Evolutionary conservation across 2,888 invertebrate genomes (phyloP).

Genomic region (Gisinianus flammeolus): DNA sequence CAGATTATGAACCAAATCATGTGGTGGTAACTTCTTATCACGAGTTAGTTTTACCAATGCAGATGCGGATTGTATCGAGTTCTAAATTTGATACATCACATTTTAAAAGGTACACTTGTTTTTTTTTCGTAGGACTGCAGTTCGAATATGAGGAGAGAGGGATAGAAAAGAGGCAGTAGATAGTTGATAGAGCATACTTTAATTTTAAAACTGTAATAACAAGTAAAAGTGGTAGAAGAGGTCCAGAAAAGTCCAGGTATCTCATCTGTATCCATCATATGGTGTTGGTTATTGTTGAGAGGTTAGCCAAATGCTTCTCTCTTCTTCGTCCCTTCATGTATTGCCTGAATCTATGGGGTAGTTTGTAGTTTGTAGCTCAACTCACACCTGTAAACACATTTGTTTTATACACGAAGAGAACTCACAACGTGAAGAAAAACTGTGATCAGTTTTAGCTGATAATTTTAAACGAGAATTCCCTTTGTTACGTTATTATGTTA

Average conservation of each 20-base stretch:
- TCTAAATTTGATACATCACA: too few species aligned
- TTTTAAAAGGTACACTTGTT: too few species aligned
- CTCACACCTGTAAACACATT: conserved; percentile 22
- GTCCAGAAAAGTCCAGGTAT: conserved; percentile 4
- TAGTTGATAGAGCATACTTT: too few species aligned
- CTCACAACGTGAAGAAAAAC: background rate
- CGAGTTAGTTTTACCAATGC: too few species aligned
- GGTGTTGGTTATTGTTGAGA: conserved; percentile 27
- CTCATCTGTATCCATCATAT: conserved; percentile 32
- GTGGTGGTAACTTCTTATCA: too few species aligned
- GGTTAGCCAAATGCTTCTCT: conserved; percentile 30
- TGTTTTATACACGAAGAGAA: background rate
- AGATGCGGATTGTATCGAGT: too few species aligned
- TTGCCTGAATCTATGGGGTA: background rate
- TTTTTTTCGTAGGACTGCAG: too few species aligned
- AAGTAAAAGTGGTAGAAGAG: background rate
- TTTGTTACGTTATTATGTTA: background rate
- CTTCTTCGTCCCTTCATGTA: background rate
- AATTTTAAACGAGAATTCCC: too few species aligned
- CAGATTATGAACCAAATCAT: too few species aligned
- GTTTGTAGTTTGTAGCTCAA: background rate
- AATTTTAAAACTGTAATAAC: background rate
- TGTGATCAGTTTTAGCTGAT: conserved; percentile 2
- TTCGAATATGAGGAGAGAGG: too few species aligned
- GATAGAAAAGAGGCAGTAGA: too few species aligned